Percentiles rank a stretch among this genome's conserved stretches.
phyloP scores from a whole-genome alignment of 2,113 vertebrate species.

The Gallinago paraguaiae region DNA sequence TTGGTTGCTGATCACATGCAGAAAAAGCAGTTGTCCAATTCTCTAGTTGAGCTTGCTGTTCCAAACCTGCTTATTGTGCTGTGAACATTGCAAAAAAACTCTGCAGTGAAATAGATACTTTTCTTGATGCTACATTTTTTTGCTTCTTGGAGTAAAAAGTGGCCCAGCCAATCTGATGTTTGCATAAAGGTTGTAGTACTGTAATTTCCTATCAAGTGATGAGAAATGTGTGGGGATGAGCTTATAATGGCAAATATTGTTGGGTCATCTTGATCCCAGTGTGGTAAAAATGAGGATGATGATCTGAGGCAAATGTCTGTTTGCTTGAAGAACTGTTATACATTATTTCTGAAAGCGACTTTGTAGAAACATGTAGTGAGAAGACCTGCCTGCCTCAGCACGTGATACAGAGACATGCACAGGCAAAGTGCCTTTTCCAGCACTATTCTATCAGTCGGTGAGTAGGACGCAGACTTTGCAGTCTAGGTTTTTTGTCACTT shows the following conservation, averaged over 20 bases:
- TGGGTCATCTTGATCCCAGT: background rate
- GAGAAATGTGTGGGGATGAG: background rate
- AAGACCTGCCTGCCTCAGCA: background rate
- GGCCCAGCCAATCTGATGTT: background rate
- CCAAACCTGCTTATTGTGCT: background rate
- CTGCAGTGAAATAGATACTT: background rate
- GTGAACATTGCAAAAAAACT: background rate
- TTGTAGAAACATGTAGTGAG: background rate
- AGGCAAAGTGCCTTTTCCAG: background rate
- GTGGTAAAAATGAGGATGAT: background rate
- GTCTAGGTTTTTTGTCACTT: background rate
- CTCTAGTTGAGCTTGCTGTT: background rate
- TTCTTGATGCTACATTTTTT: background rate
- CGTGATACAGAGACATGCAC: rapidly evolving
- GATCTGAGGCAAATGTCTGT: background rate
- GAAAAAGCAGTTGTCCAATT: background rate
- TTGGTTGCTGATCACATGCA: background rate
- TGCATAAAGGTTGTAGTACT: background rate
- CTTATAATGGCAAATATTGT: background rate
- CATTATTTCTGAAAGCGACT: background rate
- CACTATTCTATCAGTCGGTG: background rate
- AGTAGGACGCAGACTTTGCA: background rate
- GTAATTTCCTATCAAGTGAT: background rate
- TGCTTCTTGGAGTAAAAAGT: background rate
- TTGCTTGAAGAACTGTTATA: background rate